Conservation (phyloP, 2,888 invertebrate genomes). For the Didymodactylos carnosus region DNA sequence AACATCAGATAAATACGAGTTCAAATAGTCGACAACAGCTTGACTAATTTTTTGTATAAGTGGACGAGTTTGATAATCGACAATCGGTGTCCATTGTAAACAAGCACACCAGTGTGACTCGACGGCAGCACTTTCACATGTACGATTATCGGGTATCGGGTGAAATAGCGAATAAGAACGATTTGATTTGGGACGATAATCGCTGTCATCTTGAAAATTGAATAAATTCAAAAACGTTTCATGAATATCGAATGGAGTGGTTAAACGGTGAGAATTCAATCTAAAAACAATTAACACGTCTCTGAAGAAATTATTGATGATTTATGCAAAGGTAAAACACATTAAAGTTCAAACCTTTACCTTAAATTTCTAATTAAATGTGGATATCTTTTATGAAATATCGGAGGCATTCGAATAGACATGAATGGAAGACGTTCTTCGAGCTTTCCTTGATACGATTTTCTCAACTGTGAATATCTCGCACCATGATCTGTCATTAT, state of each 20-base stretch:
- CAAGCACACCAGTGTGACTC: conserved; percentile 92
- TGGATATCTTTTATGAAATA: conserved; percentile 19
- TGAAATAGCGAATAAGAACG: conserved; percentile 11
- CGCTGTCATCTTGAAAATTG: conserved; percentile 23
- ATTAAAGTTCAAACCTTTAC: no score
- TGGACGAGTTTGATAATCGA: conserved; percentile 37
- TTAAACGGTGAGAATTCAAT: conserved; percentile 37
- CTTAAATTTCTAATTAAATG: conserved; percentile 8
- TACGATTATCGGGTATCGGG: conserved; percentile 45
- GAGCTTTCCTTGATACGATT: conserved; percentile 68
- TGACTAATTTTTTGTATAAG: conserved; percentile 42
- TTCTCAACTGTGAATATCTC: conserved; percentile 56
- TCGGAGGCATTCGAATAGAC: conserved; percentile 53
- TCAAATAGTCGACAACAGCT: conserved; percentile 47
- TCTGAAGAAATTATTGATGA: no score
- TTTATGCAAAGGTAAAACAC: no score
- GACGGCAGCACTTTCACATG: conserved; percentile 66
- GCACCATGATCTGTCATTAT: conserved; percentile 77
- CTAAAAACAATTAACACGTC: no score
- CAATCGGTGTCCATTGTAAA: conserved; percentile 54
- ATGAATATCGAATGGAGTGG: conserved; percentile 72
- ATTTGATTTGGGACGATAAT: not conserved
- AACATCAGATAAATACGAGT: conserved; percentile 39
- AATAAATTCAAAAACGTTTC: conserved; percentile 54
- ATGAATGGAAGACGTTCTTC: conserved; percentile 76